A percentile compares a stretch with the other conserved stretches of the same genome.
phyloP scores from a whole-genome alignment of 2,113 vertebrate genomes.

The Tetraodon nigroviridis region DNA sequence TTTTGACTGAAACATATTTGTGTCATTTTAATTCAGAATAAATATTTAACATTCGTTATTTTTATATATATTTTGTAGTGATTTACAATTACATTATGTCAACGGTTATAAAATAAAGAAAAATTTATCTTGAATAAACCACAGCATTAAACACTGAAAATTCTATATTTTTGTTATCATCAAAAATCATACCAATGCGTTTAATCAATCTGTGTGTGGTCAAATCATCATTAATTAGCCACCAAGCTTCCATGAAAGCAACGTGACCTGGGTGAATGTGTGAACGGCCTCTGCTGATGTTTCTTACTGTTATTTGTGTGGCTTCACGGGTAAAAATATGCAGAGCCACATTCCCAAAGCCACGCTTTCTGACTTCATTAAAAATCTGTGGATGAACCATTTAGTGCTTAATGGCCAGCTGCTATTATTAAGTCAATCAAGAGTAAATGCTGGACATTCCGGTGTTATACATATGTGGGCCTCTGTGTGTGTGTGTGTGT shows the following conservation, averaged over 20 bases:
- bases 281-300: not conserved
- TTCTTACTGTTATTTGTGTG: slow-evolving; percentile 77
- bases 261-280: slow-evolving; percentile 3
- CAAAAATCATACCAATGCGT: too few species aligned
- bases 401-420: slow-evolving; percentile 95
- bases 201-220: too few species aligned
- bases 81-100: too few species aligned
- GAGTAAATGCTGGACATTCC: slow-evolving; percentile 82
- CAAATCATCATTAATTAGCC: too few species aligned
- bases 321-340: slow-evolving; percentile 76
- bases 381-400: slow-evolving; percentile 95
- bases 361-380: slow-evolving; percentile 85
- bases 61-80: too few species aligned
- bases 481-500: not conserved
- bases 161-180: too few species aligned
- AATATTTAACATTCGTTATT: too few species aligned
- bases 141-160: too few species aligned
- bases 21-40: too few species aligned
- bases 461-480: slow-evolving; percentile 44
- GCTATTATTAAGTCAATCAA: slow-evolving; percentile 89
- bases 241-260: slow-evolving; percentile 8
- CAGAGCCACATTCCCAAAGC: slow-evolving; percentile 16
- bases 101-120: too few species aligned
- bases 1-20: too few species aligned
- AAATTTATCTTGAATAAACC: too few species aligned